A percentile compares a stretch with the other conserved stretches of the same genome.
phyloP scores from a whole-genome alignment of 2,888 invertebrate genomes.

The Andrena praecox region DNA sequence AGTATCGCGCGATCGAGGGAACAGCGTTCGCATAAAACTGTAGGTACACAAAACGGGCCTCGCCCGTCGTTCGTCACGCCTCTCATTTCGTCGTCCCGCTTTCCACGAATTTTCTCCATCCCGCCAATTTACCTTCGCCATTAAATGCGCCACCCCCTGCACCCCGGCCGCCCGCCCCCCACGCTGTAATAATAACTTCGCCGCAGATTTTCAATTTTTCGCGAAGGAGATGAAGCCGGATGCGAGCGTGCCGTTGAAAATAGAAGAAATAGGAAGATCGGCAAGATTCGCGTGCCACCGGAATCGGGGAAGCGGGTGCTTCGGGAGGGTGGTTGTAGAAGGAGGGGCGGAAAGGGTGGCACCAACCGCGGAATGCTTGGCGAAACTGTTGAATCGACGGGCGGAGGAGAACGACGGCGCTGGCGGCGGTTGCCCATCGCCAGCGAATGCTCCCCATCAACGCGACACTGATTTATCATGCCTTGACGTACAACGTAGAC shows the following conservation, averaged over 20 bases:
- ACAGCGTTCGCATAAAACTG: not conserved
- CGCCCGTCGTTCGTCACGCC: not conserved
- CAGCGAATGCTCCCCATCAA: constrained; percentile 62
- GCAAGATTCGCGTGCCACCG: not conserved
- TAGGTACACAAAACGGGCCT: not conserved
- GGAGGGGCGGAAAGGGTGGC: not conserved
- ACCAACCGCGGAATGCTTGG: constrained; percentile 7
- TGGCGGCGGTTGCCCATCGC: constrained; percentile 53
- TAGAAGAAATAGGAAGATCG: not conserved
- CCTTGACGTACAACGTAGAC: constrained; percentile 73
- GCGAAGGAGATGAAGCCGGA: constrained; percentile 35
- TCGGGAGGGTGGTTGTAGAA: not conserved
- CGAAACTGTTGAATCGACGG: constrained; percentile 32
- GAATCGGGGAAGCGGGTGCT: not conserved
- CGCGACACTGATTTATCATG: constrained; percentile 74
- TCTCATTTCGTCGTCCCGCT: not conserved
- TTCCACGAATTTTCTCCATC: constrained; percentile 9
- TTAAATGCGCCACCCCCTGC: constrained; percentile 21
- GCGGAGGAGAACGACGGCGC: constrained; percentile 28
- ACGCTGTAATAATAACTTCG: constrained; percentile 29
- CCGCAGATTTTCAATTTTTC: constrained; percentile 45
- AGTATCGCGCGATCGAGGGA: not conserved
- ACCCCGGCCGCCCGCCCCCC: not conserved
- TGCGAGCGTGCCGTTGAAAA: not conserved
- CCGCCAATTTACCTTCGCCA: constrained; percentile 33